Percentiles rank a stretch among this genome's conserved stretches.
Evolutionary conservation across 1,140 invertebrate genomes (phyloP).

Genomic region (Plectus sambesii): DNA sequence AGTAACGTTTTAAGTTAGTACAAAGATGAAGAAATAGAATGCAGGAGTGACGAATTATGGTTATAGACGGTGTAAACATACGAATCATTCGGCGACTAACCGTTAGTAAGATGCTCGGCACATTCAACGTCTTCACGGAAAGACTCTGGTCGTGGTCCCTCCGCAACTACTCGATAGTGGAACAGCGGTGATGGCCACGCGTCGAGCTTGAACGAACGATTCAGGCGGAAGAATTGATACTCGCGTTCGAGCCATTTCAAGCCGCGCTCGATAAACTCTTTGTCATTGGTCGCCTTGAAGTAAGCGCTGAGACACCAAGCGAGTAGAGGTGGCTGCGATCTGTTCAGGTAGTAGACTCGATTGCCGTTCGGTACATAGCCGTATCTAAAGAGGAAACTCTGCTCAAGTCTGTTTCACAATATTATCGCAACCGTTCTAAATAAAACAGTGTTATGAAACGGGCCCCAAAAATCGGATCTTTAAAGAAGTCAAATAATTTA

Average conservation of each 20-base stretch:
- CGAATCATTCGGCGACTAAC: too few species aligned
- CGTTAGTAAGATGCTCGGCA: conserved; percentile 8
- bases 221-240: conserved; percentile 58
- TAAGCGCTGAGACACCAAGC: conserved; percentile 71
- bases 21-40: too few species aligned
- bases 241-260: conserved; percentile 67
- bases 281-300: conserved; percentile 57
- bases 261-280: conserved; percentile 56
- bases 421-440: too few species aligned
- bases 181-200: conserved; percentile 52
- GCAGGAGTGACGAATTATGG: too few species aligned
- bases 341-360: conserved; percentile 67
- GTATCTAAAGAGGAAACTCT: conserved; percentile 9
- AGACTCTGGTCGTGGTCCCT: conserved; percentile 66
- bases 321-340: conserved; percentile 73
- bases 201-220: conserved; percentile 19
- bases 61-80: too few species aligned
- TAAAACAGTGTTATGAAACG: too few species aligned
- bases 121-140: conserved; percentile 57
- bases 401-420: conserved; percentile 1
- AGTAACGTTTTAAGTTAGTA: too few species aligned
- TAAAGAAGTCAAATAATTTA: too few species aligned
- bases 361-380: conserved; percentile 82
- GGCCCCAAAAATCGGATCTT: too few species aligned
- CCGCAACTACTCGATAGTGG: conserved; percentile 56